Evolutionary conservation across 2,888 invertebrate genomes (phyloP).

Genomic region (Pogonocherus hispidulus): DNA sequence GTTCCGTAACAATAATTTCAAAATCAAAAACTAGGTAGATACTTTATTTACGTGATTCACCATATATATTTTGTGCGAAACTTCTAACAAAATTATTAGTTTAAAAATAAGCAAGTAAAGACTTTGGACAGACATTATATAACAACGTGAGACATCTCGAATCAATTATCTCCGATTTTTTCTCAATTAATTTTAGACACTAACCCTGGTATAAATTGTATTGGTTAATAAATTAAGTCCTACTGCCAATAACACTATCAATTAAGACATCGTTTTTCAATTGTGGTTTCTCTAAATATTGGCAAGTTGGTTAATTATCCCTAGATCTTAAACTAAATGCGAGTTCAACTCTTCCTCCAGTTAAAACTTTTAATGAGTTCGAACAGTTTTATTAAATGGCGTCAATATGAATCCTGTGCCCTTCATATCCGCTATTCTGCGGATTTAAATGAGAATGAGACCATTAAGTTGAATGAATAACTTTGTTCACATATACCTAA

Average conservation of each 20-base stretch:
- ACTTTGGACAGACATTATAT: too few species aligned
- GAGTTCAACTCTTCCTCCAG: slow-evolving; percentile 39
- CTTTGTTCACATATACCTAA: slow-evolving; percentile 45
- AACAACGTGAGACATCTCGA: too few species aligned
- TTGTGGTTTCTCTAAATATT: slow-evolving; percentile 33
- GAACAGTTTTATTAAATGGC: slow-evolving; percentile 46
- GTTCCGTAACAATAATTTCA: too few species aligned
- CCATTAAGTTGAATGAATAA: slow-evolving; percentile 50
- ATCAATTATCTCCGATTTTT: too few species aligned
- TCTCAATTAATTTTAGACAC: too few species aligned
- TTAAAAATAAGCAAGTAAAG: too few species aligned
- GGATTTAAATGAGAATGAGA: slow-evolving; percentile 51
- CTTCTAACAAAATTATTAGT: too few species aligned
- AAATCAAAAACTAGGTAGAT: too few species aligned
- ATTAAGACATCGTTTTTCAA: slow-evolving; percentile 37
- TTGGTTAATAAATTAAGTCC: too few species aligned
- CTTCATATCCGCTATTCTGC: slow-evolving; percentile 33
- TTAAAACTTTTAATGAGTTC: slow-evolving; percentile 50
- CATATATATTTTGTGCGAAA: too few species aligned
- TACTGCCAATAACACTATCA: slow-evolving; percentile 41
- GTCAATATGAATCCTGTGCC: slow-evolving; percentile 37
- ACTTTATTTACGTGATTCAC: too few species aligned
- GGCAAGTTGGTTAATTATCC: slow-evolving; percentile 43
- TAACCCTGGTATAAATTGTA: too few species aligned
- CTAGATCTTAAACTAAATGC: slow-evolving; percentile 33